Percentiles rank a stretch among this genome's conserved stretches.
Evolutionary conservation across 2,888 invertebrate genomes (phyloP).

Genomic region (Mythimna loreyi): DNA sequence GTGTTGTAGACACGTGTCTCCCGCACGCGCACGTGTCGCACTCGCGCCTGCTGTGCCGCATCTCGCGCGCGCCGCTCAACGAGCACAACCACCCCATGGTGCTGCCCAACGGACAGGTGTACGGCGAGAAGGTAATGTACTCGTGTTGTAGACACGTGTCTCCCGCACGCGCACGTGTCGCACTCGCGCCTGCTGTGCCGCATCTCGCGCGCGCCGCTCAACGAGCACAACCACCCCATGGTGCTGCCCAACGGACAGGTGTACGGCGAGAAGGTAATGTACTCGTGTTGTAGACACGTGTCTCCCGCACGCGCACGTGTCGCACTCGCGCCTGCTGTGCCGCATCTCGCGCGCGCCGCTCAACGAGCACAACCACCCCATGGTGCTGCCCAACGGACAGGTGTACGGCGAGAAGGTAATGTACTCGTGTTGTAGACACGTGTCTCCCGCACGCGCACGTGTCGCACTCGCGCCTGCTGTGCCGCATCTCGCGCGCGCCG

Average conservation of each 20-base stretch:
- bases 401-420: slow-evolving; percentile 96
- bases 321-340: slow-evolving; percentile 98
- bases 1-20: slow-evolving; percentile 78
- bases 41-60: slow-evolving; percentile 97
- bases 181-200: slow-evolving; percentile 98
- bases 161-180: slow-evolving; percentile 99
- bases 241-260: slow-evolving; percentile 99
- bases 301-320: slow-evolving; percentile 95
- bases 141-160: slow-evolving; percentile 53
- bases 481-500: slow-evolving; percentile 96
- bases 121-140: slow-evolving; percentile 95
- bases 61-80: slow-evolving; percentile 97
- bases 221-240: slow-evolving; percentile 99
- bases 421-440: slow-evolving; percentile 1
- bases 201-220: slow-evolving; percentile 97
- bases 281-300: background rate
- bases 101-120: slow-evolving; percentile 99
- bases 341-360: slow-evolving; percentile 96
- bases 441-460: slow-evolving; percentile 94
- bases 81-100: slow-evolving; percentile 99
- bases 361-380: slow-evolving; percentile 99
- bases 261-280: slow-evolving; percentile 96
- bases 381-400: slow-evolving; percentile 99
- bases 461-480: slow-evolving; percentile 98
- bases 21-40: slow-evolving; percentile 99